Evolutionary conservation across 2,888 invertebrate species (phyloP).

Genomic region (Thyatira batis): DNA sequence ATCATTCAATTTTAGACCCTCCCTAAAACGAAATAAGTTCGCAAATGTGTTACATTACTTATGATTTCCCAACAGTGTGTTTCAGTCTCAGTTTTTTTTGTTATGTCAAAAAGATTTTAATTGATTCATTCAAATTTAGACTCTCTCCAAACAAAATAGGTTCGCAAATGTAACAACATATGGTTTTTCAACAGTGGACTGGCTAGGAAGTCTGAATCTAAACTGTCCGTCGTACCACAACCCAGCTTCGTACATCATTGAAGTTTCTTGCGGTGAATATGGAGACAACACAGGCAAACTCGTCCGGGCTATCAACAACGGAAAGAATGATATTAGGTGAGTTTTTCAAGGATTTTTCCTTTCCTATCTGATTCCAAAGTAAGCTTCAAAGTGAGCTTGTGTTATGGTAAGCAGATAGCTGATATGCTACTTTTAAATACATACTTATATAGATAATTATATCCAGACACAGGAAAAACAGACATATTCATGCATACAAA

Average conservation of each 20-base stretch:
- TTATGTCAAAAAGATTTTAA: too few relatives aligned
- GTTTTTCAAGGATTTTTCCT: not conserved
- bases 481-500: too few relatives aligned
- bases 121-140: not conserved
- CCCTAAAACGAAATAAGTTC: too few relatives aligned
- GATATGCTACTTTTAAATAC: too few relatives aligned
- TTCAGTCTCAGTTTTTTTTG: too few relatives aligned
- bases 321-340: constrained; percentile 88
- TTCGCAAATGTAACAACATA: not conserved
- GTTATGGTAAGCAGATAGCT: too few relatives aligned
- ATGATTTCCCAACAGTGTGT: too few relatives aligned
- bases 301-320: constrained; percentile 92
- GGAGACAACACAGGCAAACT: constrained; percentile 93
- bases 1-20: too few relatives aligned
- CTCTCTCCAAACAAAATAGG: not conserved
- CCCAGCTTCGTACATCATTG: constrained; percentile 97
- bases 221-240: constrained; percentile 98
- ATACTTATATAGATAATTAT: too few relatives aligned
- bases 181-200: constrained; percentile 59
- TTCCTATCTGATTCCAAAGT: not conserved
- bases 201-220: constrained; percentile 89
- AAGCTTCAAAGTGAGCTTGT: too few relatives aligned
- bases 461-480: too few relatives aligned
- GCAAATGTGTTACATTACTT: too few relatives aligned
- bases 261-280: constrained; percentile 98